phyloP scores from a whole-genome alignment of 2,888 invertebrate species.

The Epinotia bilunana region DNA sequence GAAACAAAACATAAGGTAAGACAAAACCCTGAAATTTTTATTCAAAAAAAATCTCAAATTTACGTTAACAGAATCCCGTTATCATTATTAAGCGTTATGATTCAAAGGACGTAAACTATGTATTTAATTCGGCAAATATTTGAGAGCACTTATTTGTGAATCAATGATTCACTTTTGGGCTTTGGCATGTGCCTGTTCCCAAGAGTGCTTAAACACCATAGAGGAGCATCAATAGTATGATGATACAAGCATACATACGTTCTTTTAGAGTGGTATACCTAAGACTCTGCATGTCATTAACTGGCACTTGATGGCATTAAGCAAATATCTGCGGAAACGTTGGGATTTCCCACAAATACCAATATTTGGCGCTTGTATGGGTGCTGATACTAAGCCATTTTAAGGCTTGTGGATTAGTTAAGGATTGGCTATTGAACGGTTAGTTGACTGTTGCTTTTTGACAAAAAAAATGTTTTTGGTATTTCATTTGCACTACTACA shows the following conservation, averaged over 20 bases:
- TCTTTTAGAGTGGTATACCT: neutral
- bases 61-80: neutral
- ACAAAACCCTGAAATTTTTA: conserved; percentile 2
- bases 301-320: conserved; percentile 43
- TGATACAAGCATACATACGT: neutral
- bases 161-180: conserved; percentile 39
- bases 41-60: neutral
- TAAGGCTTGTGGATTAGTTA: conserved; percentile 24
- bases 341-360: conserved; percentile 45
- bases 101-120: conserved; percentile 27
- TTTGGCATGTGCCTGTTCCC: conserved; percentile 30
- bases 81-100: conserved; percentile 19
- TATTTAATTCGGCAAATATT: conserved; percentile 43
- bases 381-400: conserved; percentile 37
- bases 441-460: neutral
- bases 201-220: neutral
- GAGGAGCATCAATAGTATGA: neutral
- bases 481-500: too few species aligned
- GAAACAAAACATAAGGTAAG: conserved; percentile 66
- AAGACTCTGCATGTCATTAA: conserved; percentile 42
- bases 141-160: conserved; percentile 31
- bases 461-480: too few species aligned
- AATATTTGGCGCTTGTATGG: conserved; percentile 39
- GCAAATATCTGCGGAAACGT: conserved; percentile 39
- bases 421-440: conserved; percentile 24